Percentiles rank a stretch among this genome's conserved stretches.
Conservation (phyloP, 2,888 invertebrate genomes). For the Brachypalpus laphriformis region DNA sequence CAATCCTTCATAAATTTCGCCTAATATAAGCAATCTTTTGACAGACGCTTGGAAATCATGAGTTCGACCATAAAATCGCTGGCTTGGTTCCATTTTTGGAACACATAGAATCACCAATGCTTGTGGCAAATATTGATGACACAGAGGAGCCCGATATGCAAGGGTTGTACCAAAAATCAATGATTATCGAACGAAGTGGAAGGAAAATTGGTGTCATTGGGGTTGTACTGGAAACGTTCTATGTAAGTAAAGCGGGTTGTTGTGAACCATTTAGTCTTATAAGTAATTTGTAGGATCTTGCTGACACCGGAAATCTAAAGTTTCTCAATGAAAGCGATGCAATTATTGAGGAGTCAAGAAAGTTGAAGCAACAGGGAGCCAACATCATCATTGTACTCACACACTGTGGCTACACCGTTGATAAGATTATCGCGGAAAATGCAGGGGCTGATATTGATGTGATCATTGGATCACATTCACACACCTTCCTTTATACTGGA, state of each 20-base stretch:
- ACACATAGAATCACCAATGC: slow-evolving; percentile 86
- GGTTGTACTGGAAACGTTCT: slow-evolving; percentile 87
- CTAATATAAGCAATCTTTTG: background rate
- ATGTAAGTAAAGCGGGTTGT: slow-evolving; percentile 83
- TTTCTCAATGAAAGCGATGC: slow-evolving; percentile 88
- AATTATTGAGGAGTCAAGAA: slow-evolving; percentile 87
- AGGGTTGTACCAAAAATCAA: slow-evolving; percentile 86
- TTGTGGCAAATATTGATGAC: slow-evolving; percentile 91
- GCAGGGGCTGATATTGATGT: slow-evolving; percentile 89
- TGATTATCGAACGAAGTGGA: slow-evolving; percentile 85
- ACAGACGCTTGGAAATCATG: slow-evolving; percentile 93
- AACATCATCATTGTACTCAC: slow-evolving; percentile 93
- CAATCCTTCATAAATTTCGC: background rate
- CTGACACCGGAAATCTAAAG: slow-evolving; percentile 86
- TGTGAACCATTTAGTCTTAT: background rate
- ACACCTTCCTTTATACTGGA: slow-evolving; percentile 89
- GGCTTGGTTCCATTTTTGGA: slow-evolving; percentile 89
- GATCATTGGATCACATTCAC: slow-evolving; percentile 93
- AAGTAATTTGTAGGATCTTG: slow-evolving; percentile 84
- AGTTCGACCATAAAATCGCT: slow-evolving; percentile 90
- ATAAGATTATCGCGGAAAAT: slow-evolving; percentile 86
- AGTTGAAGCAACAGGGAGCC: slow-evolving; percentile 86
- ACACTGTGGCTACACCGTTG: slow-evolving; percentile 90
- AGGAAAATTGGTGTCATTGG: slow-evolving; percentile 91
- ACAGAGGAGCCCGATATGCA: slow-evolving; percentile 86